Base-by-base conservation (phyloP, 2,888 invertebrate genomes). In the Calliopum simillimum region DNA sequence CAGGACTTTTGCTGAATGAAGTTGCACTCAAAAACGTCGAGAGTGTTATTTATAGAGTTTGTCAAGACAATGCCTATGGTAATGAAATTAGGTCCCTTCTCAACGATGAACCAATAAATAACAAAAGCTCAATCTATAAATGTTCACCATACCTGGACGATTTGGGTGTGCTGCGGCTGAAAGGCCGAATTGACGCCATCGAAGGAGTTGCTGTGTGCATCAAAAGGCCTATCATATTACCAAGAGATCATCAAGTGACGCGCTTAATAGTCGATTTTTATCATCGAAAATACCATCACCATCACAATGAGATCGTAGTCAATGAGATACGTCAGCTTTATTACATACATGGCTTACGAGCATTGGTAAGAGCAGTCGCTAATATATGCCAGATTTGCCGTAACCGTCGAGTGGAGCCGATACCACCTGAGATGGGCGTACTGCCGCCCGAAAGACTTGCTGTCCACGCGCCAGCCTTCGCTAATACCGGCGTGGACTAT, bases 401-500 rank as follows among this genome's bases (percentile, higher is more conserved):
- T 55, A 71, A 59, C 23, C 44, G 62, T 33, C n/a, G 46, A 12
- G 68, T 62, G 1, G 43, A n/a, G 16, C 71, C 71, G 2, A 14
- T 4, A 1, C n/a, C 68, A 2, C 71, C 72, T 1, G 25, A 55
- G 43, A 74, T 74, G 71, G 72, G 66, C 4, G 16, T 65, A 33
- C 47, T 74, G 4, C 74, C 72, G n/a, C n/a, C 33, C 2, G 74
- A 68, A 16, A 41, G 74, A 1, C 33, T 74, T 1, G 61, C 70
- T 8, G 2, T 41, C 3, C 66, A 51, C n/a, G 59, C 55, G 3
- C 21, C 46, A 4, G 68, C 68, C 11, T 73, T 75, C 25, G 33
- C 53, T 8, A 70, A 41, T 43, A 71, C 71, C 1, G 71, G 73
- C 2, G 62, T 74, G 2, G 72, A 75, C 21, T 72, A 71, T 16